phyloP scores from a whole-genome alignment of 2,888 invertebrate species.

The Hirtodrosophila alboralis region DNA sequence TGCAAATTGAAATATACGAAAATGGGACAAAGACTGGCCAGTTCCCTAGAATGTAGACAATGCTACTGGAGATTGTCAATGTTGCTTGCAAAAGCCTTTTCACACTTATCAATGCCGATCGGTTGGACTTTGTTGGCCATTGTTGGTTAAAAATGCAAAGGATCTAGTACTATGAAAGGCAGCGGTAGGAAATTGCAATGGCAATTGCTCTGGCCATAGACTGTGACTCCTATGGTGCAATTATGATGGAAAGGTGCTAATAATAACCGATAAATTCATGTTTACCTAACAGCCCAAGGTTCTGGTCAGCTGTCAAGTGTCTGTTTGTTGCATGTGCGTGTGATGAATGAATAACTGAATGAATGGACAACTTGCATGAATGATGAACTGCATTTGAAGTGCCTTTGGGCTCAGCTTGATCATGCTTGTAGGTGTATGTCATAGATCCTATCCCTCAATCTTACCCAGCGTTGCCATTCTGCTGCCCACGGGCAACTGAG shows the following conservation, averaged over 20 bases:
- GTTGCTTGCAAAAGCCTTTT: constrained; percentile 74
- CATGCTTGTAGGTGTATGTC: constrained; percentile 57
- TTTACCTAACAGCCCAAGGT: constrained; percentile 78
- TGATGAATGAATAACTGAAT: constrained; percentile 62
- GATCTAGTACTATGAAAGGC: constrained; percentile 38
- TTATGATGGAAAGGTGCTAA: constrained; percentile 83
- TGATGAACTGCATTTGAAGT: constrained; percentile 59
- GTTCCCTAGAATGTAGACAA: constrained; percentile 56
- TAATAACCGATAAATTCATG: constrained; percentile 83
- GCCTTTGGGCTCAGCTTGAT: constrained; percentile 12
- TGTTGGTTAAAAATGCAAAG: constrained; percentile 37
- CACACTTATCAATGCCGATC: constrained; percentile 70
- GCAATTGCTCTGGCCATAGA: constrained; percentile 44
- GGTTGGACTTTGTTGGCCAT: constrained; percentile 23
- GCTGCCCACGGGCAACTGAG: constrained; percentile 36
- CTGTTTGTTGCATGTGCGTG: constrained; percentile 27
- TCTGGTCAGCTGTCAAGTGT: constrained; percentile 75
- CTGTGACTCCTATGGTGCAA: constrained; percentile 81
- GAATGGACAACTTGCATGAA: constrained; percentile 45
- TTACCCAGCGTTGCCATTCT: constrained; percentile 26
- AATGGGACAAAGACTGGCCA: constrained; percentile 35
- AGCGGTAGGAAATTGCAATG: constrained; percentile 61
- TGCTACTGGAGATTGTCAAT: constrained; percentile 42
- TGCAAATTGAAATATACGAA: constrained; percentile 82
- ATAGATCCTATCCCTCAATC: constrained; percentile 23